Conservation (phyloP, 2,797 vertebrate genomes). For the Poeciliopsis infans region DNA sequence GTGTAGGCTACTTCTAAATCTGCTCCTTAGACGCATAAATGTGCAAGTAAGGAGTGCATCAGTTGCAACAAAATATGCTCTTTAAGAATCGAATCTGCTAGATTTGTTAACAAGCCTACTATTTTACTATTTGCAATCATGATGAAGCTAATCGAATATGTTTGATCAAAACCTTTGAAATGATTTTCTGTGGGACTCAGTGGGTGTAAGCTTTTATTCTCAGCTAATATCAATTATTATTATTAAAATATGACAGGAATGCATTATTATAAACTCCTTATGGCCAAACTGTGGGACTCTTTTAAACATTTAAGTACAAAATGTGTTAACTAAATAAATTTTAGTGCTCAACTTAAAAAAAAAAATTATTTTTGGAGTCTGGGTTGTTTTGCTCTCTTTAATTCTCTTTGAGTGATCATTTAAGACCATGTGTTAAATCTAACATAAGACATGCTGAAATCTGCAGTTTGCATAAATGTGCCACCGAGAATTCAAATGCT, state of each 20-base stretch:
- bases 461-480: neutral
- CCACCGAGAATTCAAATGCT: neutral
- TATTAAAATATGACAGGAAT: neutral
- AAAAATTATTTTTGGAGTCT: neutral
- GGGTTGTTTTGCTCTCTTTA: no score
- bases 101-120: neutral
- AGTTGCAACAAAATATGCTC: no score
- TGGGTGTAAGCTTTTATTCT: neutral
- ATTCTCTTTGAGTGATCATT: neutral
- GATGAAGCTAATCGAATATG: neutral
- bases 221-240: neutral
- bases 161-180: neutral
- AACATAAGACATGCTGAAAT: no score
- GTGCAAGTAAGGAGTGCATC: no score
- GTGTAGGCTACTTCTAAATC: no score
- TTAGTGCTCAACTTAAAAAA: no score
- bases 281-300: neutral
- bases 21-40: no score
- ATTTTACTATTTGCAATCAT: neutral
- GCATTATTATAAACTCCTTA: neutral
- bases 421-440: neutral
- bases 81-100: neutral
- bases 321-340: neutral
- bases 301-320: neutral
- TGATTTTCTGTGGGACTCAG: neutral